phyloP scores from a whole-genome alignment of 2,888 invertebrate species.

The Drosophila dives region DNA sequence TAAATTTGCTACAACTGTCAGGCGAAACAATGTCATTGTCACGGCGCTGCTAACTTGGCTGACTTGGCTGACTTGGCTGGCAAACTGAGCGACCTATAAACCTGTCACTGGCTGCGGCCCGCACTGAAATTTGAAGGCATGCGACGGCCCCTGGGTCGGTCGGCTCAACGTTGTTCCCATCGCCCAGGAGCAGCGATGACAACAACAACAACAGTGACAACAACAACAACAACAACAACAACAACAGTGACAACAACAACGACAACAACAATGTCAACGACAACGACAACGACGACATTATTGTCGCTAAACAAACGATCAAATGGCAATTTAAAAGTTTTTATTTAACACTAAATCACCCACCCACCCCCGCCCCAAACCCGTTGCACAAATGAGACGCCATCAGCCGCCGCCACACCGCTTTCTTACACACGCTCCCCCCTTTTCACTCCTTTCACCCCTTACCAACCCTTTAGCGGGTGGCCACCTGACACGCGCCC shows the following conservation, averaged over 20 bases:
- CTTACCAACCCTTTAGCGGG: conserved; percentile 38
- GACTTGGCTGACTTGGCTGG: too few relatives aligned
- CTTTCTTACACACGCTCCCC: not conserved
- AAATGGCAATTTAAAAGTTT: conserved; percentile 84
- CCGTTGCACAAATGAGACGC: conserved; percentile 44
- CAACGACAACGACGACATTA: conserved; percentile 72
- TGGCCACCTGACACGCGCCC: conserved; percentile 62
- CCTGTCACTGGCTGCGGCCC: conserved; percentile 61
- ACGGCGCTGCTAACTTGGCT: conserved; percentile 58
- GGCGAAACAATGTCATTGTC: conserved; percentile 80
- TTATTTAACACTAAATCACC: conserved; percentile 81
- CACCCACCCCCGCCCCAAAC: conserved; percentile 62
- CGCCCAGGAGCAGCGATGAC: conserved; percentile 13
- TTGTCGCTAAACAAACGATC: conserved; percentile 84
- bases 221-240: conserved; percentile 26
- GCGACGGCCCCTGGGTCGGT: conserved; percentile 51
- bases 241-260: conserved; percentile 60
- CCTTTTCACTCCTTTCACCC: not conserved
- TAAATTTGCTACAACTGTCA: conserved; percentile 81
- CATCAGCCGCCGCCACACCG: conserved; percentile 25
- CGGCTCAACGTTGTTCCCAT: conserved; percentile 19
- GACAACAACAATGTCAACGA: conserved; percentile 13
- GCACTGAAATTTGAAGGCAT: conserved; percentile 32
- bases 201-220: conserved; percentile 14
- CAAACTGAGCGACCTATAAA: conserved; percentile 72